Percentiles rank a stretch among this genome's conserved stretches.
Conservation (phyloP, 1,140 invertebrate genomes). For the Drosophila trapezifrons region DNA sequence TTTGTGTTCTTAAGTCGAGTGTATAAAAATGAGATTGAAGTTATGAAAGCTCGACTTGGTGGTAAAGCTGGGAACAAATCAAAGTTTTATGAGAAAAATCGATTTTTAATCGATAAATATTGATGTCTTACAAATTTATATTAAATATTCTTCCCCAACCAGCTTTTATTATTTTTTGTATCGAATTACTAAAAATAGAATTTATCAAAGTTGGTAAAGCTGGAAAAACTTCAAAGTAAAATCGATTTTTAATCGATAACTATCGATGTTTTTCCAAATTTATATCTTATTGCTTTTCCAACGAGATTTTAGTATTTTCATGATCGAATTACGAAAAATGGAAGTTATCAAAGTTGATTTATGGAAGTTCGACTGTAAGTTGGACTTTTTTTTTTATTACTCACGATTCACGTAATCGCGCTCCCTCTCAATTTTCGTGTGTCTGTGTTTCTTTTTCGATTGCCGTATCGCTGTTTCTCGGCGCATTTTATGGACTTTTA, state of each 20-base stretch:
- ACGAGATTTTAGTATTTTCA: too few relatives aligned
- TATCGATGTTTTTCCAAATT: too few relatives aligned
- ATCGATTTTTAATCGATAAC: neutral
- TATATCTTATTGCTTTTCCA: neutral
- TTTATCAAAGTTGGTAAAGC: too few relatives aligned
- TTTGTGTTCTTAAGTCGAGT: neutral
- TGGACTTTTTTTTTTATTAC: conserved; percentile 46
- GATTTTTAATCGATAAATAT: too few relatives aligned
- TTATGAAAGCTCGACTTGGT: neutral
- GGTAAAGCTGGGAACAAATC: too few relatives aligned
- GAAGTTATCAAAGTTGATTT: neutral
- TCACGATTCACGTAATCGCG: conserved; percentile 73
- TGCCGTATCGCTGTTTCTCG: conserved; percentile 39
- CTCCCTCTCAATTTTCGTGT: conserved; percentile 27
- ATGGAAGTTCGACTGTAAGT: conserved; percentile 5
- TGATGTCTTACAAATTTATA: too few relatives aligned
- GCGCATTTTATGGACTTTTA: conserved; percentile 66
- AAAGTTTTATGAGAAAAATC: too few relatives aligned
- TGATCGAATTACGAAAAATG: neutral
- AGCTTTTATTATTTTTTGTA: too few relatives aligned
- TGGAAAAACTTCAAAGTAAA: neutral
- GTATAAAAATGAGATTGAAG: neutral
- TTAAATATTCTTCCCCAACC: too few relatives aligned
- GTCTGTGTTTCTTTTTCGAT: conserved; percentile 12
- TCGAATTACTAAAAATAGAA: too few relatives aligned